These are phyloP conservation scores for Zeuzera pyrina DNA, from an alignment of 2,888 invertebrate species.

Conservation along the genomic window DNA sequence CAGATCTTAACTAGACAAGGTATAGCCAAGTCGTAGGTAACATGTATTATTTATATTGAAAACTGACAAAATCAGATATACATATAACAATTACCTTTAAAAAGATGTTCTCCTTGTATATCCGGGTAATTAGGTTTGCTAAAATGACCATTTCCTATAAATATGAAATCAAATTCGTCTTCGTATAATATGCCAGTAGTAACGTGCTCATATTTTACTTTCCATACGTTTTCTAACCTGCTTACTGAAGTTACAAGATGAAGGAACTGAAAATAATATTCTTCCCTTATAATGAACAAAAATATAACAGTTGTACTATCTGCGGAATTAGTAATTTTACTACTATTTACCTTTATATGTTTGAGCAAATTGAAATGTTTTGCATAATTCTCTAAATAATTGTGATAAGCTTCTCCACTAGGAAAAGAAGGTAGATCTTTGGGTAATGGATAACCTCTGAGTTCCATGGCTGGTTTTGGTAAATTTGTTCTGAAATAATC, in stretches of 20 bases:
- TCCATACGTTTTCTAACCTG: conserved; percentile 39
- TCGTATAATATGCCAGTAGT: conserved; percentile 39
- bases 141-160: conserved; percentile 79
- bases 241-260: conserved; percentile 44
- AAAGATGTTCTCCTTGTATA: conserved; percentile 39
- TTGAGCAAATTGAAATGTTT: conserved; percentile 43
- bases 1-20: too few species aligned
- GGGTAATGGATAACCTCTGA: conserved; percentile 47
- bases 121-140: conserved; percentile 48
- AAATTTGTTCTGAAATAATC: conserved; percentile 48
- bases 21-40: too few species aligned
- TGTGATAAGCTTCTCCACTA: conserved; percentile 39
- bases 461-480: conserved; percentile 60
- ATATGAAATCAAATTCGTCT: conserved; percentile 75
- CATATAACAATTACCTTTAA: conserved; percentile 61
- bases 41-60: too few species aligned
- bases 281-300: too few species aligned
- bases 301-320: too few species aligned
- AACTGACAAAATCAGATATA: too few species aligned
- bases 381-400: conserved; percentile 42
- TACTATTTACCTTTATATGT: conserved; percentile 40
- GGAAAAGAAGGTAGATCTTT: conserved; percentile 45
- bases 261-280: conserved; percentile 38
- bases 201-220: conserved; percentile 38
- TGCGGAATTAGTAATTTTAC: not conserved